Conservation (phyloP, 2,797 vertebrate species). For the Babyrousa celebensis region DNA sequence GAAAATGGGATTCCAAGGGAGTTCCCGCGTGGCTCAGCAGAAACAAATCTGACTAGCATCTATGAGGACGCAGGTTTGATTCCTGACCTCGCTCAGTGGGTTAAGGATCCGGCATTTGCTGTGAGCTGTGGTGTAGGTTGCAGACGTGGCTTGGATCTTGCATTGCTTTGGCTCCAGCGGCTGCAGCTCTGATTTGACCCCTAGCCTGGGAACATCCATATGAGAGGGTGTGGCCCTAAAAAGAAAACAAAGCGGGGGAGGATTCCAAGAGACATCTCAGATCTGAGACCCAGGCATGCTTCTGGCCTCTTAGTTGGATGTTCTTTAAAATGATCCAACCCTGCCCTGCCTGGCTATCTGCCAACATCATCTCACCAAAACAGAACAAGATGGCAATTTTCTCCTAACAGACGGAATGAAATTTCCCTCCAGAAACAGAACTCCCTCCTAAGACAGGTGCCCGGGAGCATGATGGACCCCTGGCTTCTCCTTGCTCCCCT, state of each 20-base stretch:
- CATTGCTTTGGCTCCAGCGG: too few species aligned
- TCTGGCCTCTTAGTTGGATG: background rate
- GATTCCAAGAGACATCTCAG: background rate
- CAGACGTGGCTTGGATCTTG: too few species aligned
- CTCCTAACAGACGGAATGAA: background rate
- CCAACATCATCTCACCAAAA: background rate
- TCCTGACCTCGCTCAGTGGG: too few species aligned
- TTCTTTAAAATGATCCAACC: background rate
- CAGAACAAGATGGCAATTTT: fast-evolving
- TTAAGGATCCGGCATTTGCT: too few species aligned
- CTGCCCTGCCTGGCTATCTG: background rate
- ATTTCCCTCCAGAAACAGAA: background rate
- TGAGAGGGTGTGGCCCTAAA: too few species aligned
- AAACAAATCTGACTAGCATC: too few species aligned
- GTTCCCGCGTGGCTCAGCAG: too few species aligned
- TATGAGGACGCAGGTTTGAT: too few species aligned
- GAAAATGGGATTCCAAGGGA: background rate
- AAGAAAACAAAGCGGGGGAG: too few species aligned
- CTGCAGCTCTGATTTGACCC: too few species aligned
- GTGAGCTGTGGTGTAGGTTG: too few species aligned
- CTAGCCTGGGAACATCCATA: too few species aligned
- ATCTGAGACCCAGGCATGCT: background rate
- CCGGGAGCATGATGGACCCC: background rate
- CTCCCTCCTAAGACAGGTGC: background rate
- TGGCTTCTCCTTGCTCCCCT: background rate